These are phyloP conservation scores for Hemichromis elongatus DNA, from an alignment of 2,113 vertebrate species.

Conservation along the genomic window DNA sequence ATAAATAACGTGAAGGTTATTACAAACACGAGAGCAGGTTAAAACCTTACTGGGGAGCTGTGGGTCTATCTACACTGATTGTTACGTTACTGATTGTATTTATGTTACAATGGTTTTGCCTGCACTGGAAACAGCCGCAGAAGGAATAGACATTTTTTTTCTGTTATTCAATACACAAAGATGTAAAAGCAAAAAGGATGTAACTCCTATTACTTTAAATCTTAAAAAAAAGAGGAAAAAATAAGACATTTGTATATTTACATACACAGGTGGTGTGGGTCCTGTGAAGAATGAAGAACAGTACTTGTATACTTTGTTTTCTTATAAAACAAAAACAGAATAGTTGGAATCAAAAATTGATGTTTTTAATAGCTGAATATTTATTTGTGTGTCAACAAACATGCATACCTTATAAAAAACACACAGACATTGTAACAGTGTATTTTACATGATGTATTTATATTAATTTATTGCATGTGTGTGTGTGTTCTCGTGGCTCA, in stretches of 20 bases:
- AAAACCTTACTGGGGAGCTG: background rate
- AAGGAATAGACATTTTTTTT: background rate
- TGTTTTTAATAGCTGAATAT: background rate
- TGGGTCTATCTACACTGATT: constrained; percentile 20
- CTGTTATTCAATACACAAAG: background rate
- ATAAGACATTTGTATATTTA: constrained; percentile 26
- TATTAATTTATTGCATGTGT: constrained; percentile 1
- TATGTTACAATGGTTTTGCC: background rate
- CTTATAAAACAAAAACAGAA: background rate
- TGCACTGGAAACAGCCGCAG: background rate
- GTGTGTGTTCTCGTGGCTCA: constrained; percentile 34
- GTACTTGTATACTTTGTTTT: background rate
- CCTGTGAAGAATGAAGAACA: background rate
- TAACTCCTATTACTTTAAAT: background rate
- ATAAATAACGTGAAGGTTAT: constrained; percentile 66
- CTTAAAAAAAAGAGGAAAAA: background rate
- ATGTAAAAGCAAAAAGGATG: background rate
- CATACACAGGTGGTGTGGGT: background rate
- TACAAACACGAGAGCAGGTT: constrained; percentile 33
- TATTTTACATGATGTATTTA: constrained; percentile 38
- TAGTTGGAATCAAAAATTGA: background rate
- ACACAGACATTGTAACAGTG: constrained; percentile 26
- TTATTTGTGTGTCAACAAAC: constrained; percentile 35
- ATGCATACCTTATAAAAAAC: constrained; percentile 64
- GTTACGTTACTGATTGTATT: constrained; percentile 11